Base-by-base conservation (phyloP, 1,140 invertebrate genomes). In the Coboldia fuscipes region DNA sequence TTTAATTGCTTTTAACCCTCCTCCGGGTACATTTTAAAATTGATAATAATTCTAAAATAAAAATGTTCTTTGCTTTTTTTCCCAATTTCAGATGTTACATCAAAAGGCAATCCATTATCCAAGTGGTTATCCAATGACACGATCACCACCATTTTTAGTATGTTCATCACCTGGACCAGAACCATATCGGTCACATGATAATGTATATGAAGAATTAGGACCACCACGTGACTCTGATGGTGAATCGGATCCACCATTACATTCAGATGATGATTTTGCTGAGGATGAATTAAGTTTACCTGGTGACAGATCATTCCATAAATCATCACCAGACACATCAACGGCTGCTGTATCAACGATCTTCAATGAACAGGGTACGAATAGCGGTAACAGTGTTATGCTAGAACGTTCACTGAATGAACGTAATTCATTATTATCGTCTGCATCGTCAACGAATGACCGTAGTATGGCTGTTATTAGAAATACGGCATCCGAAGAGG, bases 41-140 rank as follows among this genome's bases (percentile, higher is more conserved):
- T n/a, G n/a, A n/a, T n/a, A n/a, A n/a, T n/a, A n/a, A n/a, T n/a
- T n/a, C n/a, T n/a, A n/a, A n/a, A n/a, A n/a, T n/a, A n/a, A n/a
- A n/a, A n/a, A n/a, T 5, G 29, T 36, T 37, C 38, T 42, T 39
- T 38, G 44, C 44, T 54, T 45, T 46, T 52, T 37, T n/a, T n/a
- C n/a, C n/a, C n/a, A n/a, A n/a, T 56, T 56, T 34, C 61, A 75
- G 72, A 70, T 75, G 68, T 60, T 73, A 44, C 69, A 73, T 51
- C 64, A 69, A 21, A 68, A 69, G 45, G 59, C 60, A 42, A 57
- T 64, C 33, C 62, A 65, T 42, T 63, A 58, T 41, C 59, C 60
- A 28, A 58, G 61, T 39, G 63, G 62, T 28, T 65, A 62, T 42
- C 62, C 63, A 12, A 64, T 65, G 42, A 60, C 60, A 7, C 53